Conservation (phyloP, 2,113 vertebrate genomes). For the Pollachius pollachius region DNA sequence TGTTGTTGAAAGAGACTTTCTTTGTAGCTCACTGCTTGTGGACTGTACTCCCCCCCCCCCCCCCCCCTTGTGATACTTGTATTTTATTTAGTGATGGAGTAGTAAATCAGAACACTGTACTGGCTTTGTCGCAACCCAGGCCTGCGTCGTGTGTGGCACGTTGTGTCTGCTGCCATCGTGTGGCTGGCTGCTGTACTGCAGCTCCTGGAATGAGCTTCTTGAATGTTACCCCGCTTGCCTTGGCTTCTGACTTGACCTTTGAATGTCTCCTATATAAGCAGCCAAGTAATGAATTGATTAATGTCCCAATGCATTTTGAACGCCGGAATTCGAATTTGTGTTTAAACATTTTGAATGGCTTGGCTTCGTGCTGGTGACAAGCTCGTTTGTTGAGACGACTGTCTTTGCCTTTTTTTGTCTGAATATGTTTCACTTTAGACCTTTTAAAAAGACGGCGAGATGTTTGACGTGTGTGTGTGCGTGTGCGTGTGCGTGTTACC, state of each 20-base stretch:
- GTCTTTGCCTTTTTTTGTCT: too few relatives aligned
- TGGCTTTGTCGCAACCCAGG: constrained; percentile 13
- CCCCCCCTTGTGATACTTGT: too few relatives aligned
- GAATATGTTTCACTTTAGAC: too few relatives aligned
- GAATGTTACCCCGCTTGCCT: constrained; percentile 40
- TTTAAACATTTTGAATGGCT: constrained; percentile 39
- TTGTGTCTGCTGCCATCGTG: constrained; percentile 61
- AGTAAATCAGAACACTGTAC: constrained; percentile 24
- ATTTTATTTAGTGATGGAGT: too few relatives aligned
- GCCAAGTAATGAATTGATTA: constrained; percentile 18
- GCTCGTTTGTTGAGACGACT: too few relatives aligned
- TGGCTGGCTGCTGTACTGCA: constrained; percentile 55
- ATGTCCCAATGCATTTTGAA: background rate
- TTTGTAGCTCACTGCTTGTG: too few relatives aligned
- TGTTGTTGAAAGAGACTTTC: too few relatives aligned
- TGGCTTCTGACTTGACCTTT: constrained; percentile 25
- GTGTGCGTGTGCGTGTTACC: constrained; percentile 17
- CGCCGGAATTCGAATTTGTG: background rate
- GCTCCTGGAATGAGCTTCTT: constrained; percentile 50
- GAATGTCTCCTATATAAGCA: constrained; percentile 15
- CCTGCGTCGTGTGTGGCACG: constrained; percentile 41
- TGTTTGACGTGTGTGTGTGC: background rate
- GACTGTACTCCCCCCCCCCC: too few relatives aligned
- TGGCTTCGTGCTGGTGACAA: constrained; percentile 30
- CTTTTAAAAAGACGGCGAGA: too few relatives aligned